Base-by-base conservation (phyloP, 2,113 vertebrate species). In the Sciurus niger region DNA sequence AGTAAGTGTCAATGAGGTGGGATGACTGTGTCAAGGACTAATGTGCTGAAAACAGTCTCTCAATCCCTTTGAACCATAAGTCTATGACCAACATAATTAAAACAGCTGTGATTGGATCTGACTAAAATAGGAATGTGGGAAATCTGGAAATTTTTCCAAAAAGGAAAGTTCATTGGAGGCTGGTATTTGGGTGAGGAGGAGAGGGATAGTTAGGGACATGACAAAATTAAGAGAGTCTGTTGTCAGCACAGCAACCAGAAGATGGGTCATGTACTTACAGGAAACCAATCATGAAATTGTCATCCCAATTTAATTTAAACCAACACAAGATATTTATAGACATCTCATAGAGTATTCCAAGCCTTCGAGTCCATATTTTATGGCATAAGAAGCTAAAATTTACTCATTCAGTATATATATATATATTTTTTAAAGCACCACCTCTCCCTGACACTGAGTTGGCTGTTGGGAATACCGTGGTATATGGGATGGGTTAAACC, bases 31-130 rank as follows among this genome's bases (percentile, higher is more conserved):
- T 94, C 40, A 88, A 90, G 67, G 48, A 63, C 72, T 96, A 53
- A 16, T 60, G 16, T 72, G 83, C 51, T 17, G 2, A 80, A 86
- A 89, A 89, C 37, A 90, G 40, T 85, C 48, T 40, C 89, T 80
- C 48, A 94, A 48, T 96, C 9, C 1, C 30, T 95, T 85, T 92
- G 72, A 94, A 82, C 73, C 46, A 32, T 48, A 88, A 67, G 28
- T 68, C n/a, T 80, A 48, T 87, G 58, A 73, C 60, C 30, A 55
- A n/a, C 48, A 72, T 70, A 96, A 95, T 96, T 97, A 96, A 95
- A 89, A 74, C 8, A 82, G 40, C 48, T 6, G 9, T 93, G 51
- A 73, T 32, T 89, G 48, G 48, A 88, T 93, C 12, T 76, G 37
- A 86, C 28, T 93, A 9, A 86, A 90, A 84, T 85, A 40, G 46